Base-by-base conservation (phyloP, 1,140 invertebrate genomes). In the Oryctes rhinoceros region DNA sequence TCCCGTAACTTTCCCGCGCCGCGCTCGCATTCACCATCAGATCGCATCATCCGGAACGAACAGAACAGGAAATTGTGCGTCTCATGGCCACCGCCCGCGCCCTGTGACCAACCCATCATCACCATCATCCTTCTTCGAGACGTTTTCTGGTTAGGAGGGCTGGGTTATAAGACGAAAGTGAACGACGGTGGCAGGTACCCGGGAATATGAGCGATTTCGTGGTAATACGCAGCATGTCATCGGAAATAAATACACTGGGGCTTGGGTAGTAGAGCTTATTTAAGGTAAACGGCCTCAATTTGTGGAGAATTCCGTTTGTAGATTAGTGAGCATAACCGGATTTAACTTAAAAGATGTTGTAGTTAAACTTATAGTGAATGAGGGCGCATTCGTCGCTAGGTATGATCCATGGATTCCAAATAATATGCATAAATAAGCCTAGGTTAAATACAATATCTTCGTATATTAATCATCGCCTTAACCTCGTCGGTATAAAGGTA, bases 21-120 rank as follows among this genome's bases (percentile, higher is more conserved):
- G 20, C 13, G 7, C 20, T 20, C 20, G 53, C 15, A 15, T 59
- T 59, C 15, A 18, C 65, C 35, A 71, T 30, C 65, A 37, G 35
- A 37, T 37, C 24, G 20, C 65, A 71, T 71, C 65, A 71, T 35
- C 35, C 24, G 65, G 35, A 71, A 71, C 65, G 65, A 71, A 71
- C 65, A 71, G 65, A 71, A 71, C 65, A 71, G 65, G 65, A 71
- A 71, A 71, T 71, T 71, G 65, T 71, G 65, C 65, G 65, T 71
- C 65, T 71, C 24, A 24, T 71, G 35, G 65, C 65, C 35, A 37
- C 35, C 65, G 9, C 65, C 18, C 65, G 11, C 35, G 18, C 65
- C 65, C 35, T 15, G 65, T 37, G 65, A 37, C 65, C 24, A 71
- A 30, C 65, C 24, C 65, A 71, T 71, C 65, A 37, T 24, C 65